Evolutionary conservation across 2,888 invertebrate genomes (phyloP).

Genomic region (Phyllotreta cruciferae): DNA sequence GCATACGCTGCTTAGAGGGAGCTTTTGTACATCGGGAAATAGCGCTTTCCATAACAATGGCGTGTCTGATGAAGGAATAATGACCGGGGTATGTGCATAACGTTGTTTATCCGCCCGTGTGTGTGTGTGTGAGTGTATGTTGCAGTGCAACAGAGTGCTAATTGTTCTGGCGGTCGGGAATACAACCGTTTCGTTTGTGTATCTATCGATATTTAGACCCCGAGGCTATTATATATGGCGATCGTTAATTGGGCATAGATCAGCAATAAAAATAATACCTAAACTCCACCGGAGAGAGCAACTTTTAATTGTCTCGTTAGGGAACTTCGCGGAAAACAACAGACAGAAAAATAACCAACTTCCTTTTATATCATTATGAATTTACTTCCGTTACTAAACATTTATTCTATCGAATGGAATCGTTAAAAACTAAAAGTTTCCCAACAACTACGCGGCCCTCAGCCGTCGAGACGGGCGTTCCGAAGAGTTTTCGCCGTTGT

Average conservation of each 20-base stretch:
- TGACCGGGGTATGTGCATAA: constrained; percentile 28
- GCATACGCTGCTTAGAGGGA: constrained; percentile 3
- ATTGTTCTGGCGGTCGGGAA: constrained; percentile 10
- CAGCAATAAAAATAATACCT: too few relatives aligned
- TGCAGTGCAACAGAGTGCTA: constrained; percentile 12
- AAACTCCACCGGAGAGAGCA: too few relatives aligned
- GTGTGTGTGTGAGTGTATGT: neutral
- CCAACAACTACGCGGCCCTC: too few relatives aligned
- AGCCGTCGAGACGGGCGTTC: neutral
- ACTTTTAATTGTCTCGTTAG: too few relatives aligned
- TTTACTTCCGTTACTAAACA: too few relatives aligned
- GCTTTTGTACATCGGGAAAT: constrained; percentile 20
- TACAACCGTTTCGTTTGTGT: constrained; percentile 7
- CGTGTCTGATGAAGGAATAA: constrained; percentile 34
- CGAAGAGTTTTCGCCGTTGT: neutral
- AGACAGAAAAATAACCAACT: too few relatives aligned
- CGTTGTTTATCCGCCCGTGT: constrained; percentile 23
- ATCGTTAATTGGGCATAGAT: too few relatives aligned
- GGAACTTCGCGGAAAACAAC: too few relatives aligned
- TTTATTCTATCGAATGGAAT: too few relatives aligned
- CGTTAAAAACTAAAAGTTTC: too few relatives aligned
- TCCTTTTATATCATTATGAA: too few relatives aligned
- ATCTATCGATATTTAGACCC: constrained; percentile 5
- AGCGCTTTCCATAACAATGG: constrained; percentile 36
- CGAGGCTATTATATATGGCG: too few relatives aligned